Evolutionary conservation across 2,888 invertebrate species (phyloP), one percentile per base, ranked within the genome.

Genomic region (Cartodere bifasciata): DNA sequence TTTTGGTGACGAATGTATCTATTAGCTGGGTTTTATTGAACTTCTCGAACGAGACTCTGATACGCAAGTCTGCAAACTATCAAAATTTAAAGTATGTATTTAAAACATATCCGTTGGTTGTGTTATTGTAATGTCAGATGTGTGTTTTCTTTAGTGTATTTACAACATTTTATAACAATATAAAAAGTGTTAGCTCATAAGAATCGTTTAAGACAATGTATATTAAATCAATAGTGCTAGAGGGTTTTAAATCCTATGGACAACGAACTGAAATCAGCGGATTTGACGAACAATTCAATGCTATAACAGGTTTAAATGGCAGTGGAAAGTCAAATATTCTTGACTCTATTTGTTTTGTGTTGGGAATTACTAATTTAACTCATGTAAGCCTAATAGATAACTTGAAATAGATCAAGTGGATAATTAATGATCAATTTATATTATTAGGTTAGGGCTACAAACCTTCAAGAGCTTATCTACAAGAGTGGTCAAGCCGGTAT

Each of bases 191-290:
- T n/a, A n/a, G n/a, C n/a, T n/a, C n/a, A n/a, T n/a, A n/a, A n/a
- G n/a, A n/a, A n/a, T n/a, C n/a, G n/a, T n/a, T n/a, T n/a, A n/a
- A n/a, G n/a, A n/a, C n/a, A n/a, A 97, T 98, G 97, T 74, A 79
- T 56, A 81, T 98, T 27, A 95, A 92, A 58, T 80, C 81, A 2
- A 80, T 97, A 46, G 72, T 87, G 17, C 64, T 98, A 28, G 95
- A 98, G 53, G 98, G 98, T 25, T 98, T 99, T 56, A 98, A 98
- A 62, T 97, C 97, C 0, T 98, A 98, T 51, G 94, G 92, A 0
- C 80, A 83, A 44, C 68, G 88, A 43, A 90, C 91, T 0, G 90
- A 90, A 63, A 75, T 98, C 29, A 77, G 75, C 40, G 87, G 84
- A 2, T 97, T 98, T 55, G 97, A 98, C 64, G 73, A 73, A 0